Percentiles rank a stretch among this genome's conserved stretches.
Evolutionary conservation across 2,797 vertebrate genomes (phyloP).

Genomic region (Sardinella longiceps): DNA sequence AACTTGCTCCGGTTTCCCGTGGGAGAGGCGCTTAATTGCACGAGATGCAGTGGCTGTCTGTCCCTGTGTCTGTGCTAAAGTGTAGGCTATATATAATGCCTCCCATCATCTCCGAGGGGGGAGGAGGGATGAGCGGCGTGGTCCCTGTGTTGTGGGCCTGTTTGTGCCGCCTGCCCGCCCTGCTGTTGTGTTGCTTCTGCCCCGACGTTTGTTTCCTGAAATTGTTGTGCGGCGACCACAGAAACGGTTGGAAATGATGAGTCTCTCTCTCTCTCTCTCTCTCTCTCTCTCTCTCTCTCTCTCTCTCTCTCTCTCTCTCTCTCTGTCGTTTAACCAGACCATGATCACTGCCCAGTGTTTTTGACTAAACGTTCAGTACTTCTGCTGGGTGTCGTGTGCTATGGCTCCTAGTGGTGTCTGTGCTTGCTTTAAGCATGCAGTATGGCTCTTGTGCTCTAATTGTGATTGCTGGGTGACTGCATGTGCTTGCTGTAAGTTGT

Average conservation of each 20-base stretch:
- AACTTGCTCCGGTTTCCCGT: background rate
- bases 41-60: conserved; percentile 16
- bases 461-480: background rate
- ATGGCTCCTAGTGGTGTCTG: background rate
- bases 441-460: background rate
- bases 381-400: background rate
- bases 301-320: background rate
- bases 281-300: too few species aligned
- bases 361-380: background rate
- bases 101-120: background rate
- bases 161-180: background rate
- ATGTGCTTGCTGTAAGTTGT: background rate
- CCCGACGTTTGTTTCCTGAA: background rate
- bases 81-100: conserved; percentile 17
- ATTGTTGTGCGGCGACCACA: background rate
- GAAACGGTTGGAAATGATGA: too few species aligned
- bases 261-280: too few species aligned
- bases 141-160: background rate
- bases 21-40: conserved; percentile 20
- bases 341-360: background rate
- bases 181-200: background rate
- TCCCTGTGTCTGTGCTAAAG: background rate
- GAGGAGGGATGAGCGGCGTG: background rate
- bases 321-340: background rate
- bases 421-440: background rate